These are phyloP conservation scores for Drosophila triauraria DNA, from an alignment of 1,140 invertebrate genomes.

Conservation along the genomic window DNA sequence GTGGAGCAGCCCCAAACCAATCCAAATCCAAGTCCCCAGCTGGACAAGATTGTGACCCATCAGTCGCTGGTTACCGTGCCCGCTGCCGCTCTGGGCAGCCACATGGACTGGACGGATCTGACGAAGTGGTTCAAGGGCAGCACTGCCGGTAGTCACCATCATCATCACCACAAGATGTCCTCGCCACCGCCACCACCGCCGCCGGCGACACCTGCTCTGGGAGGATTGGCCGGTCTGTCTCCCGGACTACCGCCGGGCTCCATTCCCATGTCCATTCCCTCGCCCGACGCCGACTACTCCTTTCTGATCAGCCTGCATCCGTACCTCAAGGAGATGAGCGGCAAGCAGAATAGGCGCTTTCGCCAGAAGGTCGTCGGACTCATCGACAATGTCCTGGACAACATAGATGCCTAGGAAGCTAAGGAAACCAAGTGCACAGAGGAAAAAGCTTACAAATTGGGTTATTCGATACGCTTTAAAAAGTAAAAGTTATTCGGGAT, in stretches of 20 bases:
- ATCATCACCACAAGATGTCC: slow-evolving; percentile 20
- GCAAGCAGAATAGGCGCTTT: slow-evolving; percentile 79
- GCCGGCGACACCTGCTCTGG: slow-evolving; percentile 11
- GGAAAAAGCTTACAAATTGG: not conserved
- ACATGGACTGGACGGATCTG: slow-evolving; percentile 63
- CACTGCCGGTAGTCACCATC: slow-evolving; percentile 15
- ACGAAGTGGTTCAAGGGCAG: slow-evolving; percentile 61
- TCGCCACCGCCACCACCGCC: slow-evolving; percentile 36
- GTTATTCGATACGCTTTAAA: not conserved
- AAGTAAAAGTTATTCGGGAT: not conserved
- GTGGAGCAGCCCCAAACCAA: slow-evolving; percentile 41
- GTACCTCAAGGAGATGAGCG: slow-evolving; percentile 78
- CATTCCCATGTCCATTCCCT: slow-evolving; percentile 12
- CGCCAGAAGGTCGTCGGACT: slow-evolving; percentile 77
- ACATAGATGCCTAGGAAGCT: slow-evolving; percentile 49
- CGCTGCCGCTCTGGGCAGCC: slow-evolving; percentile 55
- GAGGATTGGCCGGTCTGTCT: not conserved
- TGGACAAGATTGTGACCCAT: slow-evolving; percentile 47
- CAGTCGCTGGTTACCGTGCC: slow-evolving; percentile 65
- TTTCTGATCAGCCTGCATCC: slow-evolving; percentile 81
- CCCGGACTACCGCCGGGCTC: slow-evolving; percentile 8
- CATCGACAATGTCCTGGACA: slow-evolving; percentile 77
- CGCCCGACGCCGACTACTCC: slow-evolving; percentile 74
- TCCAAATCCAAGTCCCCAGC: slow-evolving; percentile 2
- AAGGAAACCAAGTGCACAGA: not conserved